These are phyloP conservation scores for Trachymyrmex septentrionalis DNA, from an alignment of 1,140 invertebrate genomes.

Conservation along the genomic window DNA sequence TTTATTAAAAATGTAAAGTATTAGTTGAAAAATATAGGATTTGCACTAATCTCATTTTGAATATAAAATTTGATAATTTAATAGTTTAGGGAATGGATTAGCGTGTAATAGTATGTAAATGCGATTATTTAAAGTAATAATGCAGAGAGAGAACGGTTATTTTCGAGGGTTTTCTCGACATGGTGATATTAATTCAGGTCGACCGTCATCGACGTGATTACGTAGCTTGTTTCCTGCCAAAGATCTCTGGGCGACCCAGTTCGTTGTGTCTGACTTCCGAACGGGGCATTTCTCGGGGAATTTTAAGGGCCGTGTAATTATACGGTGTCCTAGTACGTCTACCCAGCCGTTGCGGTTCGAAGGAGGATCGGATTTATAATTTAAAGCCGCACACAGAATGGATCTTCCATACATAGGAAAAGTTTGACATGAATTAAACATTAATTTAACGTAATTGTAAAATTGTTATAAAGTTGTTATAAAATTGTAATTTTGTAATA, in stretches of 20 bases:
- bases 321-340: conserved; percentile 4
- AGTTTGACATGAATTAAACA: background rate
- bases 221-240: conserved; percentile 32
- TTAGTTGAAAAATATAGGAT: too few species aligned
- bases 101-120: background rate
- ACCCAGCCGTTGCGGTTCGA: background rate
- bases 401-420: background rate
- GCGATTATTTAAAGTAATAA: background rate
- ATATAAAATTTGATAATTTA: background rate
- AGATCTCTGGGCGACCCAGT: conserved; percentile 35
- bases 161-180: background rate
- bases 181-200: conserved; percentile 30
- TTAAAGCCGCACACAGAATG: background rate
- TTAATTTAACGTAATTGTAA: conserved; percentile 7
- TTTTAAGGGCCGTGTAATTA: conserved; percentile 31
- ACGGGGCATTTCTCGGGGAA: background rate
- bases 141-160: background rate
- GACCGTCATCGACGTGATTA: conserved; percentile 6
- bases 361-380: conserved; percentile 20
- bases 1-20: background rate
- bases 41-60: background rate
- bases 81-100: background rate
- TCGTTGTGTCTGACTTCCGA: conserved; percentile 24
- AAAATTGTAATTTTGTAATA: background rate
- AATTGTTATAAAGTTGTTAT: background rate